phyloP scores from a whole-genome alignment of 2,113 vertebrate genomes.

The Crypturellus undulatus region DNA sequence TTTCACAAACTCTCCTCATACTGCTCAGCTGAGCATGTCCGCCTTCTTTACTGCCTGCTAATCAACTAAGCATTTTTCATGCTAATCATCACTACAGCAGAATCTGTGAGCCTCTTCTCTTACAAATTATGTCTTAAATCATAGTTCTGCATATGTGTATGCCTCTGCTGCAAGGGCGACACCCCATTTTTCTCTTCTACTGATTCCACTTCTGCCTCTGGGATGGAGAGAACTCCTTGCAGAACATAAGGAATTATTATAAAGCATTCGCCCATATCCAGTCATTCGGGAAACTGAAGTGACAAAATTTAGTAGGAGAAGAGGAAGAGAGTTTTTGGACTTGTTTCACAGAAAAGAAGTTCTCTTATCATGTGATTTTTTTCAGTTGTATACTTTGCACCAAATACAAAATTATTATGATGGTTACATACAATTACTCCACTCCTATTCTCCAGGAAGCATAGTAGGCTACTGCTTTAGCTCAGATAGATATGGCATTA shows the following conservation, averaged over 20 bases:
- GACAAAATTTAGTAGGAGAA: no score
- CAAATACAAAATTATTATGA: rapidly evolving
- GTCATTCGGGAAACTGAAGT: neutral
- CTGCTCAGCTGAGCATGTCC: no score
- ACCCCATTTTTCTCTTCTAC: neutral
- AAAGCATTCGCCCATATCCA: neutral
- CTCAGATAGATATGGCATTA: neutral
- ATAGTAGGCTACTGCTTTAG: neutral
- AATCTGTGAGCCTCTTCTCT: neutral
- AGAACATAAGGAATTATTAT: neutral
- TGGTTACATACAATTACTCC: neutral
- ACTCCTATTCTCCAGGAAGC: neutral
- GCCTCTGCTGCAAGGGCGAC: neutral
- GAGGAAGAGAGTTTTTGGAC: neutral
- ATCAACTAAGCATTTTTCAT: neutral
- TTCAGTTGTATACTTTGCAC: neutral
- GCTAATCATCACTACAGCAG: neutral
- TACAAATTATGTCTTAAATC: neutral
- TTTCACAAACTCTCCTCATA: neutral
- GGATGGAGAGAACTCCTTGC: neutral
- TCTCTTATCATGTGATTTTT: neutral
- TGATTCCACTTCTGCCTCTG: neutral
- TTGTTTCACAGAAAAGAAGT: neutral
- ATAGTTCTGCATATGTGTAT: neutral
- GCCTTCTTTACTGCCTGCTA: neutral